A percentile compares a stretch with the other conserved stretches of the same genome.
Conservation (phyloP, 2,888 invertebrate species). For the Xanthostigma xanthostigma region DNA sequence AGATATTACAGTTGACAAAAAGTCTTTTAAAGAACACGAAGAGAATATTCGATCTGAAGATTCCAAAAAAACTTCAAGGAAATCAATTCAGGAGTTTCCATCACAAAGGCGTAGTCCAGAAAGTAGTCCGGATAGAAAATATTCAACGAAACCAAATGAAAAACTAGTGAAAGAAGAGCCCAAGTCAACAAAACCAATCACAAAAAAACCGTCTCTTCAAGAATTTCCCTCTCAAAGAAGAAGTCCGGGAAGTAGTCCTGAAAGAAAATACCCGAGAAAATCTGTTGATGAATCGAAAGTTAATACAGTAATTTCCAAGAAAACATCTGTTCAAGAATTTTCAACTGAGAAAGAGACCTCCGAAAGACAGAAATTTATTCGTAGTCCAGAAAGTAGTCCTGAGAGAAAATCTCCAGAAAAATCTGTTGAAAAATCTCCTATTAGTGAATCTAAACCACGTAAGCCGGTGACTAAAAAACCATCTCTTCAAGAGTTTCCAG, state of each 20-base stretch:
- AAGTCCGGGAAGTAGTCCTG: conserved; percentile 24
- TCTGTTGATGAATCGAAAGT: neutral
- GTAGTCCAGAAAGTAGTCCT: neutral
- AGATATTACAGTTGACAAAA: too few species aligned
- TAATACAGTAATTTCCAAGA: neutral
- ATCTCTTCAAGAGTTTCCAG: conserved; percentile 6
- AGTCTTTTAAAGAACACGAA: too few species aligned
- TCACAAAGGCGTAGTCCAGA: conserved; percentile 10
- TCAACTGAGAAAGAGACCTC: neutral
- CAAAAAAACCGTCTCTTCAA: conserved; percentile 13
- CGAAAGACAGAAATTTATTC: too few species aligned
- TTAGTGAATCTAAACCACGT: neutral
- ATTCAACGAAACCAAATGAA: neutral
- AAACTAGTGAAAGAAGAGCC: conserved; percentile 30
- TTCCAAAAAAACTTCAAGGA: too few species aligned
- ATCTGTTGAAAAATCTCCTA: conserved; percentile 4
- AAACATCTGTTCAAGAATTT: conserved; percentile 7
- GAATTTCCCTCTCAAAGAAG: conserved; percentile 19
- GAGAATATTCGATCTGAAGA: too few species aligned
- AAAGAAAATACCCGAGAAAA: conserved; percentile 3
- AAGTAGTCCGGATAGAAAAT: neutral
- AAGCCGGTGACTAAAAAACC: neutral
- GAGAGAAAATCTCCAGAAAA: conserved; percentile 5
- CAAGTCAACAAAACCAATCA: conserved; percentile 3
- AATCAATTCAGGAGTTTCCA: conserved; percentile 6